These are phyloP conservation scores for Caenorhabditis sinica DNA, from an alignment of 2,888 invertebrate species.

Conservation along the genomic window DNA sequence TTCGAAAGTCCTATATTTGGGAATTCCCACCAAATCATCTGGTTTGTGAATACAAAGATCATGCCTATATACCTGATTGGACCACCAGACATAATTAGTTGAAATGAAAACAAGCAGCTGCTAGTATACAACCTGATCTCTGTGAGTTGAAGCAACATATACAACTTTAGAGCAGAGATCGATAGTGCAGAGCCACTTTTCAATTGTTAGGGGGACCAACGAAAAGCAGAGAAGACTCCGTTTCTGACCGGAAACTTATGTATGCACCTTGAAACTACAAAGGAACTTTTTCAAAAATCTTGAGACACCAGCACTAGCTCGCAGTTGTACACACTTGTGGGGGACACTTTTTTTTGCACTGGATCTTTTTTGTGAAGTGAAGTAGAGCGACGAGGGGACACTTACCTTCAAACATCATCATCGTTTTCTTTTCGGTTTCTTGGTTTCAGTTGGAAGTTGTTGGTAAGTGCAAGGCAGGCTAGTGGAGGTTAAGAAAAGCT, in stretches of 20 bases:
- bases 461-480: not conserved
- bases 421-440: not conserved
- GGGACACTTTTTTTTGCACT: conserved; percentile 6
- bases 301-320: not conserved
- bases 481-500: not conserved
- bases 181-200: conserved; percentile 24
- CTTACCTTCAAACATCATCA: conserved; percentile 24
- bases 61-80: not conserved
- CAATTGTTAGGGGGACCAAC: conserved; percentile 9
- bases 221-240: not conserved
- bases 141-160: not conserved
- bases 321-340: not conserved
- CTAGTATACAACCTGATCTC: conserved; percentile 8
- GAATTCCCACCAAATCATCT: too few relatives aligned
- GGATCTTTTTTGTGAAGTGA: not conserved
- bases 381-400: not conserved
- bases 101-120: conserved; percentile 2
- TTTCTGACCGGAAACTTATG: conserved; percentile 44
- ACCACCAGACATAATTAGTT: conserved; percentile 2
- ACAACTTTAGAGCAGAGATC: conserved; percentile 39
- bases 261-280: conserved; percentile 35
- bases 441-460: too few relatives aligned
- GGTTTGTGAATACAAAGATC: too few relatives aligned
- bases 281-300: conserved; percentile 16
- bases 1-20: too few relatives aligned